These are phyloP conservation scores for Heterotilapia buettikoferi DNA, from an alignment of 2,113 vertebrate genomes.

Conservation along the genomic window DNA sequence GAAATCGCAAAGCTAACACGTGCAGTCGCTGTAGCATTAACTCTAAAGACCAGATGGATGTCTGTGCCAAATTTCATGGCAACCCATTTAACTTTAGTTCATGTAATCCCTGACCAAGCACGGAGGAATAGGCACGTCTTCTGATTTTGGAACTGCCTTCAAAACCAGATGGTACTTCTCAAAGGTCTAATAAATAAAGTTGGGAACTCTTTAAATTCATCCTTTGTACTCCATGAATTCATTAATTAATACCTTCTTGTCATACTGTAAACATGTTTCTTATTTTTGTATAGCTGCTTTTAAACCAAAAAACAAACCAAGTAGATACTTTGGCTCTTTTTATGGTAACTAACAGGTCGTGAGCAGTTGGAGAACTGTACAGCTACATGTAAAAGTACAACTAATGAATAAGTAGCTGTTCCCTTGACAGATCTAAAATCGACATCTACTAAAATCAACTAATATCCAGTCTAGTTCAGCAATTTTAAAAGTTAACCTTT, in stretches of 20 bases:
- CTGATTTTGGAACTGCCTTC: not conserved
- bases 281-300: not conserved
- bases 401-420: not conserved
- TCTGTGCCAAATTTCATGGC: not conserved
- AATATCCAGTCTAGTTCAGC: not conserved
- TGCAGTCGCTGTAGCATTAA: not conserved
- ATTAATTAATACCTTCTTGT: not conserved
- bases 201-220: not conserved
- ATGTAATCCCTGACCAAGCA: not conserved
- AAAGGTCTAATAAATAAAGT: not conserved
- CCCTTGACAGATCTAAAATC: not conserved
- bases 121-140: not conserved
- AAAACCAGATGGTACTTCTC: not conserved
- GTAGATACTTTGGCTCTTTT: not conserved
- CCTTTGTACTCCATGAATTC: not conserved
- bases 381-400: not conserved
- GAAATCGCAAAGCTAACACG: not conserved
- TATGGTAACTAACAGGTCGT: not conserved
- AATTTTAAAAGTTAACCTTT: not conserved
- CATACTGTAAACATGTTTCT: not conserved
- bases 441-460: not conserved
- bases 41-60: not conserved
- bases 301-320: not conserved
- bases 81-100: not conserved
- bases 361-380: not conserved